phyloP scores from a whole-genome alignment of 2,888 invertebrate species.

The Pristionchus mayeri region DNA sequence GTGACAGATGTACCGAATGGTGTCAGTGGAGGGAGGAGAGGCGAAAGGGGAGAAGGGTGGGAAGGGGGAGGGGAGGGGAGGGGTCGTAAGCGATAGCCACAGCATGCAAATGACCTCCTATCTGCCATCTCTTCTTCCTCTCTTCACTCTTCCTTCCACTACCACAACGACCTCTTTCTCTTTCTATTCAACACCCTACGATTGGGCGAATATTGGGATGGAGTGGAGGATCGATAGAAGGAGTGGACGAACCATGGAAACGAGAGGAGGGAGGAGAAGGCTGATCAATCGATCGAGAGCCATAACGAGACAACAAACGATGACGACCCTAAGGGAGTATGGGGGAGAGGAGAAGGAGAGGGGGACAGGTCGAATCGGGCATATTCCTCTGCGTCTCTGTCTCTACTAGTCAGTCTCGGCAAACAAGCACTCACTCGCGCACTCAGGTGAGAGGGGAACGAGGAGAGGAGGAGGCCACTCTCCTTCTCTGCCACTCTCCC shows the following conservation, averaged over 20 bases:
- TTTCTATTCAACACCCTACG: not conserved
- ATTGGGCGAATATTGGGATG: not conserved
- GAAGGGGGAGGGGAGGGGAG: not conserved
- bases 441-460: slow-evolving; percentile 40
- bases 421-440: slow-evolving; percentile 29
- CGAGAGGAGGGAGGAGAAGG: not conserved
- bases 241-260: not conserved
- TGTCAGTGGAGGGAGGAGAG: not conserved
- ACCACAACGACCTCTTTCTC: not conserved
- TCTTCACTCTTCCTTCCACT: not conserved
- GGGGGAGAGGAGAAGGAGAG: not conserved
- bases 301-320: not conserved
- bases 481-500: slow-evolving; percentile 34
- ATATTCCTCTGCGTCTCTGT: slow-evolving; percentile 38
- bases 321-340: not conserved
- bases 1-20: slow-evolving; percentile 36
- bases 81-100: slow-evolving; percentile 35
- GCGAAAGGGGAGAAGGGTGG: not conserved
- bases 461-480: slow-evolving; percentile 39
- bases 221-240: not conserved
- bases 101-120: slow-evolving; percentile 17
- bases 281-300: not conserved
- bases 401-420: slow-evolving; percentile 35
- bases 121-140: slow-evolving; percentile 7
- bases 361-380: not conserved